Evolutionary conservation across 2,888 invertebrate genomes (phyloP).

Genomic region (Phaedon cochleariae): DNA sequence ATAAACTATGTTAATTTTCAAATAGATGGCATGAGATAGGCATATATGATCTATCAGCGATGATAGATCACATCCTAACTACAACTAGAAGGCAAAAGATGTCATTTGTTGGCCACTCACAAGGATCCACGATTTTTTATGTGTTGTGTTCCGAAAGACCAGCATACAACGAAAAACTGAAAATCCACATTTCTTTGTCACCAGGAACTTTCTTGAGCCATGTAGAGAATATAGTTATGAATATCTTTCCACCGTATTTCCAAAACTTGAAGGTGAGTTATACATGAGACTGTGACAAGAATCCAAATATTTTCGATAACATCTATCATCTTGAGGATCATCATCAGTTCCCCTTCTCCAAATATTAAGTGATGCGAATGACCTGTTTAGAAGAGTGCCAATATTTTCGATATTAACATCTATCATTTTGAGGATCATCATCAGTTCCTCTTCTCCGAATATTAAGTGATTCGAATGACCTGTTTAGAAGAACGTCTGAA

Average conservation of each 20-base stretch:
- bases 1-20: no score
- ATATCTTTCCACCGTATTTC: slow-evolving; percentile 19
- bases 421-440: no score
- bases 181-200: slow-evolving; percentile 71
- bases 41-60: slow-evolving; percentile 78
- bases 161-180: slow-evolving; percentile 71
- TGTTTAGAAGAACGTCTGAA: no score
- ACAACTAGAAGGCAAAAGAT: slow-evolving; percentile 68
- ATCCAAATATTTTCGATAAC: no score
- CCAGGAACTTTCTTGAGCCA: slow-evolving; percentile 69
- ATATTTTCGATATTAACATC: no score
- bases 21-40: slow-evolving; percentile 87
- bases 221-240: slow-evolving; percentile 17
- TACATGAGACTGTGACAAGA: no score
- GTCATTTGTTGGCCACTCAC: slow-evolving; percentile 83
- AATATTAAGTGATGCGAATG: no score
- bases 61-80: slow-evolving; percentile 74
- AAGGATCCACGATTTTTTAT: slow-evolving; percentile 75
- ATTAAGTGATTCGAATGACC: no score
- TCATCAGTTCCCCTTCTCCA: no score
- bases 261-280: slow-evolving; percentile 29
- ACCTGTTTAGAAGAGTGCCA: no score
- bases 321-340: no score
- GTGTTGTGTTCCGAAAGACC: slow-evolving; percentile 71
- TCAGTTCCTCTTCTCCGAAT: no score